Evolutionary conservation across 2,888 invertebrate species (phyloP).

Genomic region (Idaea biselata): DNA sequence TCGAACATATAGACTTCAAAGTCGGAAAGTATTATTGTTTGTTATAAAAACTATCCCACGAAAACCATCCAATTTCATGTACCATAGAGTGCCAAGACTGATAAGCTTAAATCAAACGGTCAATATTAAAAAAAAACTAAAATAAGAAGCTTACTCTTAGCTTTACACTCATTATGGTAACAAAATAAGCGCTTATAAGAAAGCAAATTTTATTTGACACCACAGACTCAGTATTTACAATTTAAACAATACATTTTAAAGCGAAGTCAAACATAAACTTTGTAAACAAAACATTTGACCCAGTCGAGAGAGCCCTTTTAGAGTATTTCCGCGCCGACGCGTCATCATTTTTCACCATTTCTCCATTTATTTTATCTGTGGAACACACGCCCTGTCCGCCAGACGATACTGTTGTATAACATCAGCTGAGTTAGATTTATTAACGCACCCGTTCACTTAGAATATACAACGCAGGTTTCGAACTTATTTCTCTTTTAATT

Average conservation of each 20-base stretch:
- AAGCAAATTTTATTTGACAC: background rate
- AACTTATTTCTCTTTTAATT: slow-evolving; percentile 40
- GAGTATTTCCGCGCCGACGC: slow-evolving; percentile 70
- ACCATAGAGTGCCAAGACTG: too few relatives aligned
- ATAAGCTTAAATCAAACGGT: too few relatives aligned
- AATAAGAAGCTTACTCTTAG: too few relatives aligned
- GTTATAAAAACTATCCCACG: background rate
- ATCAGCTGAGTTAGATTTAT: slow-evolving; percentile 77
- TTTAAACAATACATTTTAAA: background rate
- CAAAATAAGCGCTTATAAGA: too few relatives aligned
- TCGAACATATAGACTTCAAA: slow-evolving; percentile 30
- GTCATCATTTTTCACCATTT: slow-evolving; percentile 78
- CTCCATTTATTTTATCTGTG: slow-evolving; percentile 80
- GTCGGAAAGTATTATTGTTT: background rate
- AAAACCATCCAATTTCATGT: background rate
- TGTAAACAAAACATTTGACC: slow-evolving; percentile 39
- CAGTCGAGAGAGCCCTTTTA: slow-evolving; percentile 47
- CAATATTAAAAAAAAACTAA: too few relatives aligned
- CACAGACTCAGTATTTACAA: background rate
- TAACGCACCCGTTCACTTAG: slow-evolving; percentile 67
- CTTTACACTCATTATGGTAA: too few relatives aligned
- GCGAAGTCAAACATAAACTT: background rate
- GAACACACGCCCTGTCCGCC: slow-evolving; percentile 69
- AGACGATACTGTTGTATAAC: slow-evolving; percentile 61
- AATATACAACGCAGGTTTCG: slow-evolving; percentile 57